Percentiles rank a stretch among this genome's conserved stretches.
These are phyloP conservation scores for Barnardius zonarius DNA, from an alignment of 2,113 vertebrate genomes.

Conservation along the genomic window DNA sequence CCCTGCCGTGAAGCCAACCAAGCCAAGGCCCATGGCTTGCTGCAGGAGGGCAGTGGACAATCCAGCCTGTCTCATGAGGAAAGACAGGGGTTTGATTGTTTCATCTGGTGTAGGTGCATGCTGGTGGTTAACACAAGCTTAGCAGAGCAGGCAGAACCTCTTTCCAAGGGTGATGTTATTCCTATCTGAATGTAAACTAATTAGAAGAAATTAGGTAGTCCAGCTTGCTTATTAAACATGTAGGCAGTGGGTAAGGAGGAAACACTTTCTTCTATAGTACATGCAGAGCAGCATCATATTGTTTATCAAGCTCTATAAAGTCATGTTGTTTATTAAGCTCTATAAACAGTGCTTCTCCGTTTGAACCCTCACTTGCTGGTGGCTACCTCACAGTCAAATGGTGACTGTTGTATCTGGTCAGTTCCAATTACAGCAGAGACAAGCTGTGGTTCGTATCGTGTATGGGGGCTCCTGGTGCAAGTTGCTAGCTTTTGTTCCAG, in stretches of 20 bases:
- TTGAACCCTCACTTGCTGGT: not conserved
- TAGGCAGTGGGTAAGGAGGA: not conserved
- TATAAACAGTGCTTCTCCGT: not conserved
- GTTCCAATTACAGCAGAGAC: not conserved
- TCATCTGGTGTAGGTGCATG: not conserved
- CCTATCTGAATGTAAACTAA: constrained; percentile 8
- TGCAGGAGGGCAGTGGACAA: not conserved
- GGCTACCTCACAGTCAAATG: not conserved
- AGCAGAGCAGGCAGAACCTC: not conserved
- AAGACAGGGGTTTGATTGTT: not conserved
- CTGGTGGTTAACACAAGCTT: not conserved
- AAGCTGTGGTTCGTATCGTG: accelerated
- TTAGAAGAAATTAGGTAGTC: constrained; percentile 29
- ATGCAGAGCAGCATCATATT: not conserved
- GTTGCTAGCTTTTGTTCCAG: not conserved
- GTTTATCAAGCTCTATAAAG: not conserved
- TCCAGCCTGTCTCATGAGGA: not conserved
- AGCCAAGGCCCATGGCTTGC: not conserved
- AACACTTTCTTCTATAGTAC: not conserved
- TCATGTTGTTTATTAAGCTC: not conserved
- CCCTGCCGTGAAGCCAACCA: not conserved
- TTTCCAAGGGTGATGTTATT: constrained; percentile 3
- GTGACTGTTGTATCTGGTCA: not conserved
- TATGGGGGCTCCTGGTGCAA: not conserved
- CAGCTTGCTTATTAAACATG: not conserved